A percentile compares a stretch with the other conserved stretches of the same genome.
These are phyloP conservation scores for Gopherus evgoodei DNA, from an alignment of 2,113 vertebrate species.

Conservation along the genomic window DNA sequence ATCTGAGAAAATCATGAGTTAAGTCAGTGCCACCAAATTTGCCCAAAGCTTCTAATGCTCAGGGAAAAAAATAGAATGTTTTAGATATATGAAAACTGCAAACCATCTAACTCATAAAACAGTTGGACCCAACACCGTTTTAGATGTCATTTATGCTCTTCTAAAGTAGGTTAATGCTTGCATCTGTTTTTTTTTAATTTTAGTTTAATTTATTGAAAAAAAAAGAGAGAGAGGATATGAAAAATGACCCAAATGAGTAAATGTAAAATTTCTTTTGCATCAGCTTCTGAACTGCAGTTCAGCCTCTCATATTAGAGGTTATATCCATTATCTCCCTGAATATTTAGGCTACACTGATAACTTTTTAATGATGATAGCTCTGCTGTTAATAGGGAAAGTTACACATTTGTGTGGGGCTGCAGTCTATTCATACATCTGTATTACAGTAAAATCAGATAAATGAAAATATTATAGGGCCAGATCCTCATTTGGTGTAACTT, in stretches of 20 bases:
- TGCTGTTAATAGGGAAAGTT: constrained; percentile 47
- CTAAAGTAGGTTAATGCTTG: constrained; percentile 40
- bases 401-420: neutral
- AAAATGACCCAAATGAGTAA: constrained; percentile 31
- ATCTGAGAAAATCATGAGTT: constrained; percentile 54
- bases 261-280: constrained; percentile 22
- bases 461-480: neutral
- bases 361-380: neutral
- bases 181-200: neutral
- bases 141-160: constrained; percentile 51
- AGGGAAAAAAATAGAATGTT: constrained; percentile 60
- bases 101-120: constrained; percentile 52
- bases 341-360: neutral
- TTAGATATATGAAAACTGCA: constrained; percentile 62
- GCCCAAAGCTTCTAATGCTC: constrained; percentile 57
- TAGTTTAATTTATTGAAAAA: neutral
- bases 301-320: constrained; percentile 3
- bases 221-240: neutral
- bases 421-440: neutral
- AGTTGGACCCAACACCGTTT: constrained; percentile 57
- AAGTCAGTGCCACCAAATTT: constrained; percentile 66
- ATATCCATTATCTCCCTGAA: constrained; percentile 12
- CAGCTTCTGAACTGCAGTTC: constrained; percentile 11
- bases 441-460: neutral
- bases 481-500: neutral